These are phyloP conservation scores for Merluccius polli DNA, from an alignment of 2,797 vertebrate species.

Conservation along the genomic window DNA sequence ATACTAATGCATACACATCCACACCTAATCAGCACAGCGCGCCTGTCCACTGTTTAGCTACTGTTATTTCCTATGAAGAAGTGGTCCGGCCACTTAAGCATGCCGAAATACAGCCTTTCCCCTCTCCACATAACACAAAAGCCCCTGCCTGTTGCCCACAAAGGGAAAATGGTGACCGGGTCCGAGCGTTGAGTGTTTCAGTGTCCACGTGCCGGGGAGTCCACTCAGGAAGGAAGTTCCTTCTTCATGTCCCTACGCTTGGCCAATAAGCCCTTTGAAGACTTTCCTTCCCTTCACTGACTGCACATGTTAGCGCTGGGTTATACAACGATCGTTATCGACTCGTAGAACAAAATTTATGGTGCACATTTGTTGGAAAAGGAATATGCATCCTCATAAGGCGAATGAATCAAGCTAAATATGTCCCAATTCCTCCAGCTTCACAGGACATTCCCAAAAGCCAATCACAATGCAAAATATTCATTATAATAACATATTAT, in stretches of 20 bases:
- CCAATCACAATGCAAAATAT: neutral
- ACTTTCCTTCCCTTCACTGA: neutral
- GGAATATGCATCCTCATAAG: neutral
- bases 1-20: neutral
- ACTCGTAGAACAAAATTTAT: no score
- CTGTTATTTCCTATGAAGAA: neutral
- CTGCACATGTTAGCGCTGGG: neutral
- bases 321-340: no score
- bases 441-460: neutral
- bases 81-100: neutral
- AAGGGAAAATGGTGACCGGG: neutral
- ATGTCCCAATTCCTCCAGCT: neutral
- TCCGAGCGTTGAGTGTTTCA: no score
- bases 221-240: constrained; percentile 58
- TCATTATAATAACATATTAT: neutral
- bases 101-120: neutral
- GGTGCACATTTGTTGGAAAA: no score
- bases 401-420: neutral
- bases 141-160: neutral
- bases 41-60: neutral
- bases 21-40: neutral
- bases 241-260: constrained; percentile 37
- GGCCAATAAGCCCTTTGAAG: constrained; percentile 8
- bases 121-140: neutral
- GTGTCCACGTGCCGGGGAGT: constrained; percentile 17